Conservation (phyloP, 2,888 invertebrate species). For the Caenorhabditis macrosperma region DNA sequence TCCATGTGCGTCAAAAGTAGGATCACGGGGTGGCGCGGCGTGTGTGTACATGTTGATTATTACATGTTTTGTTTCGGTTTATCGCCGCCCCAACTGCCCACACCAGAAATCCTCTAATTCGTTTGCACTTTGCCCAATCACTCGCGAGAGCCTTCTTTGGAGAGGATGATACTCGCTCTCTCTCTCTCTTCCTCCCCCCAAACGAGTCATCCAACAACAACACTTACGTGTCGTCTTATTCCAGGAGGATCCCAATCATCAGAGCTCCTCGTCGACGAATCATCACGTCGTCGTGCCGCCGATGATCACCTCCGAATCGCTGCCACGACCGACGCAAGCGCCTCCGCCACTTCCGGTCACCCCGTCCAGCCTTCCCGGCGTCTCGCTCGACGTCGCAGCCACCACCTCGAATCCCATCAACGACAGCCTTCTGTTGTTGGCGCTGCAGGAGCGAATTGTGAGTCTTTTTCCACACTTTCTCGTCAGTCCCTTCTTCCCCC, state of each 20-base stretch:
- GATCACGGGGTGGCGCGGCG: conserved; percentile 24
- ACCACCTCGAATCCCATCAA: conserved; percentile 14
- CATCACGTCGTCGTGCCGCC: conserved; percentile 46
- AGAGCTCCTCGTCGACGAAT: conserved; percentile 34
- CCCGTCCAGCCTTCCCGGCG: conserved; percentile 6
- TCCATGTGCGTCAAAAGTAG: conserved; percentile 32
- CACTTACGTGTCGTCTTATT: conserved; percentile 14
- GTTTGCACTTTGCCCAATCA: conserved; percentile 31
- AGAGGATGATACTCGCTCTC: background rate
- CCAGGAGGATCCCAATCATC: conserved; percentile 45
- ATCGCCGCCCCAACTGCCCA: conserved; percentile 5
- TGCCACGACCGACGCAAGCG: conserved; percentile 44
- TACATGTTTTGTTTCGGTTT: conserved; percentile 27
- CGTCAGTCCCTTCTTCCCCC: background rate
- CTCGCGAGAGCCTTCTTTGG: conserved; percentile 8
- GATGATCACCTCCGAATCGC: conserved; percentile 60
- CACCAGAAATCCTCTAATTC: conserved; percentile 51
- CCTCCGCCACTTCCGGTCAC: conserved; percentile 15
- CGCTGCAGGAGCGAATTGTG: conserved; percentile 51
- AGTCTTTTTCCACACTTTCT: conserved; percentile 6
- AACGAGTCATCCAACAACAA: background rate
- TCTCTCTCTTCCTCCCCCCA: background rate
- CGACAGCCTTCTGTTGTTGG: conserved; percentile 50
- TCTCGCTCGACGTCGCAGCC: background rate
- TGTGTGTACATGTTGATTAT: conserved; percentile 30